These are phyloP conservation scores for Sebastolobus alascanus DNA, from an alignment of 2,797 vertebrate genomes.

Conservation along the genomic window DNA sequence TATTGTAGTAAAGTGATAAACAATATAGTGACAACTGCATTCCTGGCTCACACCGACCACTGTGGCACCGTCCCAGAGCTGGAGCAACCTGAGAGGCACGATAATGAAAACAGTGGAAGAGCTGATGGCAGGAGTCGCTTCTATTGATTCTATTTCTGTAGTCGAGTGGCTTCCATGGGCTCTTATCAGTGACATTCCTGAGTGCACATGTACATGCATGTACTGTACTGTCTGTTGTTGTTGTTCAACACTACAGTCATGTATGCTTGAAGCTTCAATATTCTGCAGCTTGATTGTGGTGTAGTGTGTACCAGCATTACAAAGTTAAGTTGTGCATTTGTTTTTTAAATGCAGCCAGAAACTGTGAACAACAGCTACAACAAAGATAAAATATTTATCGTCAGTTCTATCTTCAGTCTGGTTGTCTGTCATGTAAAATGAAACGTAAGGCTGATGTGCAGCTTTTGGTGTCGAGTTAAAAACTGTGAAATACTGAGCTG, in stretches of 20 bases:
- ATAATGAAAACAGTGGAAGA: not conserved
- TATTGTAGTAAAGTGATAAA: slow-evolving; percentile 16
- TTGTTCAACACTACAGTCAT: not conserved
- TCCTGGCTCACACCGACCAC: slow-evolving; percentile 3
- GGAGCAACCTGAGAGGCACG: slow-evolving; percentile 22
- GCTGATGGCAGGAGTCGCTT: slow-evolving; percentile 3
- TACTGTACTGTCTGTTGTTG: not conserved
- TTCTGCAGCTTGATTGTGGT: no score
- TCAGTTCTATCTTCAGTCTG: not conserved
- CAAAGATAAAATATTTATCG: not conserved
- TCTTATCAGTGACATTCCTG: slow-evolving; percentile 22
- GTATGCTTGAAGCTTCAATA: not conserved
- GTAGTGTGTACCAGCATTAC: no score
- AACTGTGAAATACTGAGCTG: slow-evolving; percentile 6
- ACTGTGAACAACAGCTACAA: not conserved
- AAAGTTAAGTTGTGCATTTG: not conserved
- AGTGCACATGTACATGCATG: not conserved
- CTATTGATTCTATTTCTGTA: slow-evolving; percentile 21
- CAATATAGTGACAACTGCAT: slow-evolving; percentile 16
- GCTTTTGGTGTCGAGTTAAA: not conserved
- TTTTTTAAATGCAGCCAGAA: not conserved
- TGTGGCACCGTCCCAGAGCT: not conserved
- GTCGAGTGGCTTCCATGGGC: not conserved
- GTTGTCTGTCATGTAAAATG: not conserved
- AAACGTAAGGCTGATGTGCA: not conserved